These are phyloP conservation scores for Astyanax mexicanus DNA, from an alignment of 2,797 vertebrate species.

Conservation along the genomic window DNA sequence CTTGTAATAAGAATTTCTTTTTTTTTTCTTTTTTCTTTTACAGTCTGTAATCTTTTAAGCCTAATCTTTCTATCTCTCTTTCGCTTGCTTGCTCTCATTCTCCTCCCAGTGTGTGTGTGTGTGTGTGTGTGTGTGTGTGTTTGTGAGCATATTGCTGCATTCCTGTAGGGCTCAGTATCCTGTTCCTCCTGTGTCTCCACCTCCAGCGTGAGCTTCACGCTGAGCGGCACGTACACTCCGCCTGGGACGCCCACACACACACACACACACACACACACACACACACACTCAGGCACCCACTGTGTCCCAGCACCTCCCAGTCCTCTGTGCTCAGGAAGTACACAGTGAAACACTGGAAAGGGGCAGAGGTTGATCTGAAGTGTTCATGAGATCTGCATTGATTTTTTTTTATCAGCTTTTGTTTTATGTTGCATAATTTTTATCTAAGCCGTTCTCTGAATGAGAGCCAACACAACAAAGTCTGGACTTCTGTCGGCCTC, in stretches of 20 bases:
- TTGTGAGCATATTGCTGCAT: conserved; percentile 73
- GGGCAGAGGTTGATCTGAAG: neutral
- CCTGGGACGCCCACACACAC: conserved; percentile 50
- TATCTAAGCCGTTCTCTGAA: no score
- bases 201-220: conserved; percentile 71
- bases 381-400: neutral
- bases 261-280: conserved; percentile 51
- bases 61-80: conserved; percentile 14
- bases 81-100: conserved; percentile 10
- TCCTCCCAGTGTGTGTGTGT: conserved; percentile 39
- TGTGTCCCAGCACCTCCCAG: conserved; percentile 73
- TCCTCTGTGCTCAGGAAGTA: conserved; percentile 81
- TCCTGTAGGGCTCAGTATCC: conserved; percentile 82
- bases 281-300: conserved; percentile 72
- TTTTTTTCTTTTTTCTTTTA: neutral
- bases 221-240: conserved; percentile 74
- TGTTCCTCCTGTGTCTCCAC: conserved; percentile 76
- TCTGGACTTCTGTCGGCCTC: no score
- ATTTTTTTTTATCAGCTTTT: no score
- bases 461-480: no score
- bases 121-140: conserved; percentile 32
- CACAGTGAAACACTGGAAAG: neutral
- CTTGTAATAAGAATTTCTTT: neutral
- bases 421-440: no score
- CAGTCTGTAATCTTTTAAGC: neutral